Evolutionary conservation across 2,113 vertebrate genomes (phyloP).

Genomic region (Phyllopteryx taeniolatus): DNA sequence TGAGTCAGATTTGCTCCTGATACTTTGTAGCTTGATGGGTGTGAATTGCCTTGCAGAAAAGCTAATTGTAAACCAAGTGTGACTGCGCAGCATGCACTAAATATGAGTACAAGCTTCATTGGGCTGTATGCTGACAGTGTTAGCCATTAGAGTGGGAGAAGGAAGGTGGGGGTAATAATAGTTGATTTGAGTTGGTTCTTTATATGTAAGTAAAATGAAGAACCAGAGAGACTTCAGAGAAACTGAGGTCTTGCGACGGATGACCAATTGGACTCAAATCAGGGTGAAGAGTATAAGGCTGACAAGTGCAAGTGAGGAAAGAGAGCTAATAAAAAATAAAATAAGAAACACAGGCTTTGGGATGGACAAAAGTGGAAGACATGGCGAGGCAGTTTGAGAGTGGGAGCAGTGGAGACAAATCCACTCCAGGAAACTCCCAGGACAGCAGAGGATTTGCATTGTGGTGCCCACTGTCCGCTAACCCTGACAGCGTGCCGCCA

Average conservation of each 20-base stretch:
- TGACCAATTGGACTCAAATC: conserved; percentile 13
- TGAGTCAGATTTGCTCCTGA: conserved; percentile 1
- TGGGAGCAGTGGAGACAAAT: conserved; percentile 5
- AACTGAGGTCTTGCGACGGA: conserved; percentile 1
- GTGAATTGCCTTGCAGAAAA: neutral
- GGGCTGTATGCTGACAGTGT: conserved; percentile 6
- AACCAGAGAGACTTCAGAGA: neutral
- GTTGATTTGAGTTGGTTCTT: conserved; percentile 40
- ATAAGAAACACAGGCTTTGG: conserved; percentile 9
- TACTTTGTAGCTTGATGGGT: neutral
- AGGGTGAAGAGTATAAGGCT: neutral
- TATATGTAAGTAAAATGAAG: conserved; percentile 4
- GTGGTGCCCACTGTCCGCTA: conserved; percentile 35
- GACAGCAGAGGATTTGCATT: conserved; percentile 27
- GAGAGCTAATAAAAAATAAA: neutral
- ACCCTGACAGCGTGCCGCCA: conserved; percentile 41
- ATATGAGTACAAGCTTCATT: conserved; percentile 51
- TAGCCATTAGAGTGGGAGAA: conserved; percentile 25
- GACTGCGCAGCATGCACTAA: conserved; percentile 39
- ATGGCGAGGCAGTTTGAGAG: neutral
- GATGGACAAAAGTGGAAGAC: conserved; percentile 5
- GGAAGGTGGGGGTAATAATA: neutral
- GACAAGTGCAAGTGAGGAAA: conserved; percentile 17
- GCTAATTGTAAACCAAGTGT: neutral
- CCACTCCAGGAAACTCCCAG: conserved; percentile 18